These are phyloP conservation scores for Myanophis thanlyinensis DNA, from an alignment of 2,113 vertebrate species.

Conservation along the genomic window DNA sequence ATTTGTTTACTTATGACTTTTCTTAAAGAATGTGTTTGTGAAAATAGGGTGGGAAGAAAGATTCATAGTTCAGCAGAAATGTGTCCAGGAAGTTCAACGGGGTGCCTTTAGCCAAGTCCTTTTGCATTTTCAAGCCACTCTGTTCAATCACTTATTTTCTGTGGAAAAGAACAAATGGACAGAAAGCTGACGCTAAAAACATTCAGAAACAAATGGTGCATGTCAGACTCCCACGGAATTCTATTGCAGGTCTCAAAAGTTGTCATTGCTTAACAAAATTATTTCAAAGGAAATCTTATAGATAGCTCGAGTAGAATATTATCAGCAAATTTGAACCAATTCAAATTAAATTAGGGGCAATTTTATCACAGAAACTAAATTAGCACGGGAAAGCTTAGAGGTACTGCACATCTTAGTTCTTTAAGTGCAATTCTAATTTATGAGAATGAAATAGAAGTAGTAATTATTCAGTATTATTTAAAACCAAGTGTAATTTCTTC, in stretches of 20 bases:
- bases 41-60: neutral
- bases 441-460: neutral
- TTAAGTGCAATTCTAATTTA: neutral
- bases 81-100: neutral
- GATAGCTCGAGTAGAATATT: neutral
- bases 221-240: neutral
- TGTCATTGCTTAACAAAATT: neutral
- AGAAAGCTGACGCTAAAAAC: neutral
- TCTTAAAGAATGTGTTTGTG: neutral
- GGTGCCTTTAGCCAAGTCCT: neutral
- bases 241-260: neutral
- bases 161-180: neutral
- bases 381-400: neutral
- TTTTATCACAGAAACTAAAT: neutral
- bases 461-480: neutral
- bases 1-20: neutral
- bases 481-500: neutral
- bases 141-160: neutral
- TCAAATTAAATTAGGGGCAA: neutral
- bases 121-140: neutral
- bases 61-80: neutral
- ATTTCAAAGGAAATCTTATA: neutral
- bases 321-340: neutral
- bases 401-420: neutral
- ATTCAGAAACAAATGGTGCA: neutral